Evolutionary conservation across 2,113 vertebrate species (phyloP), one percentile per base, ranked within the genome.

Genomic region (Carettochelys insculpta): DNA sequence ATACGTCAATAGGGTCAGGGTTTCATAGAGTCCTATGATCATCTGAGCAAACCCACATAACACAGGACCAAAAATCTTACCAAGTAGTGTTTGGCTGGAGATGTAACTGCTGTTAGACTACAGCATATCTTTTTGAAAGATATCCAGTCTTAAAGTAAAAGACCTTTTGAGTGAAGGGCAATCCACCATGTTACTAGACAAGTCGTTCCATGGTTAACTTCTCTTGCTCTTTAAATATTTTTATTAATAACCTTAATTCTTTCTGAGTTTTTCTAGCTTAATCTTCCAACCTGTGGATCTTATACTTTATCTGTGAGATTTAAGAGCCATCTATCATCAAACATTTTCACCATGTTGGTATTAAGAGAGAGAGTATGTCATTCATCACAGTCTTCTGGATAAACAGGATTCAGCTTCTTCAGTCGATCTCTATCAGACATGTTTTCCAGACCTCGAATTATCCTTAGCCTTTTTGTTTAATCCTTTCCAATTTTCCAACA

Each of bases 391-490:
- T 31, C 77, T 79, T 80, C 77, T 91, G 50, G 80, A 38, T 91
- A 34, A 65, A 65, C 34, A 13, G 14, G 58, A 16, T n/a, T n/a
- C 51, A 50, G 48, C 48, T 50, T 88, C 77, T 94, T 94, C 84
- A 89, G 71, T 65, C 77, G 92, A 53, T 86, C 92, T 48, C 51
- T 89, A n/a, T n/a, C n/a, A n/a, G 90, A 65, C 58, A n/a, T 16
- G 89, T 54, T 86, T 93, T 86, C 45, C 29, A 65, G 65, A 51
- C 79, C 90, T 96, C 90, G 73, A 94, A 79, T 85, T n/a, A n/a
- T n/a, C n/a, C n/a, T n/a, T n/a, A n/a, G n/a, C n/a, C n/a, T n/a
- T n/a, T n/a, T n/a, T n/a, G n/a, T n/a, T n/a, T n/a, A n/a, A n/a
- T n/a, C n/a, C n/a, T n/a, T n/a, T n/a, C n/a, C n/a, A n/a, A n/a